Base-by-base conservation (phyloP, 2,113 vertebrate species). In the Calidris pygmaea region DNA sequence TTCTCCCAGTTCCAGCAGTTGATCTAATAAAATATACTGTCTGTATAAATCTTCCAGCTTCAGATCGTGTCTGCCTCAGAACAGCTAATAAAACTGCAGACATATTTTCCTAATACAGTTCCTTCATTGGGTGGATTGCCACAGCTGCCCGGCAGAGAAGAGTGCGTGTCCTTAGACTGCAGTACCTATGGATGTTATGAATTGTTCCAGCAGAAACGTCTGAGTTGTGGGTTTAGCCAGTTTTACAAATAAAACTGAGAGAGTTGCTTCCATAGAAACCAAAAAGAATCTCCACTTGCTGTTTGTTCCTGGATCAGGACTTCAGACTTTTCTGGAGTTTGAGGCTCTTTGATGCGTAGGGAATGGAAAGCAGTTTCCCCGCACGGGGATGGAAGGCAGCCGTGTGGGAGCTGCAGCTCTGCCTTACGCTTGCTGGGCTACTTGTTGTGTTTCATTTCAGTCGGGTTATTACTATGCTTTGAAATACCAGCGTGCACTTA, bases 171-270 rank as follows among this genome's bases (percentile, higher is more conserved):
- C 62, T 56, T 1, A 41, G 4, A 0, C 52, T 53, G 21, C 43
- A 14, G 35, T 4, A 10, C 4, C 71, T 41, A 0, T 3, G 20
- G 1, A 1, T 5, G 23, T 4, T 26, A 1, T 10, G 22, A 37
- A 43, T 14, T 6, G 32, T 60, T 14, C 21, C 18, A 29, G n/a
- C 3, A 35, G 34, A 16, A 18, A 55, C 6, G 35, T 32, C 72
- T 2, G 29, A 32, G 5, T 0, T 16, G 3, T 45, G 45, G 20
- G 0, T 48, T 90, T 35, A 41, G 72, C 63, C 30, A 15, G 18
- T 53, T 50, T 55, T 47, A 65, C 27, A 34, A 47, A 48, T 14
- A 55, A 37, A 41, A 22, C 15, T 43, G 50, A 48, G 58, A 53
- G 10, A 50, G 34, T 19, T 60, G 16, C n/a, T 81, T 59, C 67